These are phyloP conservation scores for Psammodynastes pulverulentus DNA, from an alignment of 2,113 vertebrate genomes.

Conservation along the genomic window DNA sequence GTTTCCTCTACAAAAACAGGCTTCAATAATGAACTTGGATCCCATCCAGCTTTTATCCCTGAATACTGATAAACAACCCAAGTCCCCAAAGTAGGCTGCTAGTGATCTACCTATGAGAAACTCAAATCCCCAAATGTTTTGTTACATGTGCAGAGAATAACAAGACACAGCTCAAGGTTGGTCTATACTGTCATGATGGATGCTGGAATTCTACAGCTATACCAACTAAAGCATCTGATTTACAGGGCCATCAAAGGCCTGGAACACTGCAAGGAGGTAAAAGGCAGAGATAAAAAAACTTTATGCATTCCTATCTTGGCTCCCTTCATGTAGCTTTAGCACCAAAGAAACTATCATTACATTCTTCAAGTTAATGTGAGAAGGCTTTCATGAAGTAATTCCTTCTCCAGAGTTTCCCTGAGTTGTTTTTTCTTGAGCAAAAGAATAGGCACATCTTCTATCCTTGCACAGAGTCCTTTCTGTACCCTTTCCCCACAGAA, in stretches of 20 bases:
- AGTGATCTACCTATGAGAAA: constrained; percentile 54
- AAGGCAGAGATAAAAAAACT: constrained; percentile 1
- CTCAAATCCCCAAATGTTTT: constrained; percentile 19
- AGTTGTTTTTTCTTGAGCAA: not conserved
- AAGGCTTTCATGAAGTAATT: not conserved
- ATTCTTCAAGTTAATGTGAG: not conserved
- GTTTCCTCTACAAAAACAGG: constrained; percentile 66
- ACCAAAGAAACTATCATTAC: no score
- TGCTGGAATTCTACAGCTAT: constrained; percentile 47
- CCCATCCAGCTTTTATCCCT: constrained; percentile 57
- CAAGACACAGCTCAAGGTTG: constrained; percentile 42
- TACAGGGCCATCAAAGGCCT: not conserved
- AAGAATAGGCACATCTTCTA: not conserved
- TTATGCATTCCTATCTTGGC: not conserved
- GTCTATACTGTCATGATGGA: constrained; percentile 42
- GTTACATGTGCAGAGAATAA: constrained; percentile 51
- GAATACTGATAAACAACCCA: constrained; percentile 55
- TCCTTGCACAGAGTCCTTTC: not conserved
- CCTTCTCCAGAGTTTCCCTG: not conserved
- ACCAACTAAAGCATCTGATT: constrained; percentile 41
- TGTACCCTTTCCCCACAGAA: not conserved
- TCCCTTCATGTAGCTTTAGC: not conserved
- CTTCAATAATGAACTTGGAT: constrained; percentile 58
- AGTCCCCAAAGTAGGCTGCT: constrained; percentile 41
- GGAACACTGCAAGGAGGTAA: constrained; percentile 43